Base-by-base conservation (phyloP, 2,797 vertebrate genomes). In the Mormyrops boulengeri region DNA sequence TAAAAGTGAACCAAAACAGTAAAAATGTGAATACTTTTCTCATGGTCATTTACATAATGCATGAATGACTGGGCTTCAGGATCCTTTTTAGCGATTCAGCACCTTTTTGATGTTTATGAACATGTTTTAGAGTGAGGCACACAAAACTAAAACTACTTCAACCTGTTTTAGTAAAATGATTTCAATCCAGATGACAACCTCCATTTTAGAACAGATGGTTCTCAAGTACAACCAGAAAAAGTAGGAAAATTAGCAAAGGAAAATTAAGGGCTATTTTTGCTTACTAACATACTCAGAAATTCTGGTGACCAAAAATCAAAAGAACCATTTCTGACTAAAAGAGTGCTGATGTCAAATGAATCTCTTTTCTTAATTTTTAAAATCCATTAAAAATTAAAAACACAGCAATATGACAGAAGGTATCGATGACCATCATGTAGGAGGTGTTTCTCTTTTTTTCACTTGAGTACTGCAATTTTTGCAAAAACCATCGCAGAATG, bases 131-230 rank as follows among this genome's bases (percentile, higher is more conserved):
- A 55, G 69, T 62, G 82, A 57, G 53, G 49, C 60, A 69, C 53
- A 80, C 85, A 89, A 55, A 88, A 73, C 89, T 91, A 88, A 88
- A 85, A 87, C 90, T 91, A 86, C 89, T 92, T 90, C 89, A 2
- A n/a, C 90, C 92, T 91, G 85, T 89, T 89, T 91, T 90, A 92
- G 92, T 88, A 92, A 91, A 91, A 89, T 47, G 88, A 91, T 91
- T 91, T 90, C 90, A 91, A 91, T 91, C 91, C 91, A 92, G 91
- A 92, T 89, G 91, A 92, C 91, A 90, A 93, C 92, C 92, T 93
- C 91, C 91, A 92, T 91, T 91, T 92, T 91, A 91, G 90, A 93
- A 92, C 94, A 95, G 94, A 94, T 94, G 94, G 93, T 92, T 90
- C 90, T 92, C 69, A 82, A 89, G 89, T 57, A 9, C 85, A 92